phyloP scores from a whole-genome alignment of 2,888 invertebrate species.

The Agrochola lota region DNA sequence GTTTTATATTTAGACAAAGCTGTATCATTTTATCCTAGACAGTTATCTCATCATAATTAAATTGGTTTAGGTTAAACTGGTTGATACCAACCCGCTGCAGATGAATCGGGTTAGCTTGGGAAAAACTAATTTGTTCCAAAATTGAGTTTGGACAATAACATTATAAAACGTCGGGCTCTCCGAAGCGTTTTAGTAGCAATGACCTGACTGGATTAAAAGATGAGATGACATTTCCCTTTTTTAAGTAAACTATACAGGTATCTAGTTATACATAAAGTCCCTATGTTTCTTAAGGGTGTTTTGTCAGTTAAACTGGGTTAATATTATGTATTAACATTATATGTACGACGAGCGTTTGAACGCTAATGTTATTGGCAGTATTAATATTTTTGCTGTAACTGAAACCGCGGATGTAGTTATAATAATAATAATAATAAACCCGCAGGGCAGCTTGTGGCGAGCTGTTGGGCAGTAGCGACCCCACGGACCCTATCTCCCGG shows the following conservation, averaged over 20 bases:
- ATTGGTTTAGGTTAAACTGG: conserved; percentile 48
- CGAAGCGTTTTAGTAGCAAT: conserved; percentile 32
- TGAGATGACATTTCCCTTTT: conserved; percentile 4
- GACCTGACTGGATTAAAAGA: conserved; percentile 21
- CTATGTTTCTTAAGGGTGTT: not conserved
- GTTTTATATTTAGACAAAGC: conserved; percentile 17
- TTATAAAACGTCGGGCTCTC: conserved; percentile 47
- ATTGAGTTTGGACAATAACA: conserved; percentile 47
- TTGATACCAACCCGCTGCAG: conserved; percentile 47
- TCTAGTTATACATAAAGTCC: too few species aligned
- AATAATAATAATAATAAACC: too few species aligned
- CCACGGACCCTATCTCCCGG: too few species aligned
- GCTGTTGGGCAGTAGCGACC: too few species aligned
- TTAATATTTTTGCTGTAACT: not conserved
- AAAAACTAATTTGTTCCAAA: conserved; percentile 59
- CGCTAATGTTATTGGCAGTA: not conserved
- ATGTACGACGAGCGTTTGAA: not conserved
- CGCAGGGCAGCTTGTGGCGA: too few species aligned
- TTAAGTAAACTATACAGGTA: not conserved
- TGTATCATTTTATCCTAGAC: conserved; percentile 18
- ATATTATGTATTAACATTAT: not conserved
- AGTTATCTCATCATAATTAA: conserved; percentile 45
- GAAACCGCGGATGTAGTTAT: not conserved
- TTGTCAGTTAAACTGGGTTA: not conserved
- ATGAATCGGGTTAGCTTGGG: conserved; percentile 39